Evolutionary conservation across 2,797 vertebrate species (phyloP), one percentile per base, ranked within the genome.

Genomic region (Sebastiscus tertius): DNA sequence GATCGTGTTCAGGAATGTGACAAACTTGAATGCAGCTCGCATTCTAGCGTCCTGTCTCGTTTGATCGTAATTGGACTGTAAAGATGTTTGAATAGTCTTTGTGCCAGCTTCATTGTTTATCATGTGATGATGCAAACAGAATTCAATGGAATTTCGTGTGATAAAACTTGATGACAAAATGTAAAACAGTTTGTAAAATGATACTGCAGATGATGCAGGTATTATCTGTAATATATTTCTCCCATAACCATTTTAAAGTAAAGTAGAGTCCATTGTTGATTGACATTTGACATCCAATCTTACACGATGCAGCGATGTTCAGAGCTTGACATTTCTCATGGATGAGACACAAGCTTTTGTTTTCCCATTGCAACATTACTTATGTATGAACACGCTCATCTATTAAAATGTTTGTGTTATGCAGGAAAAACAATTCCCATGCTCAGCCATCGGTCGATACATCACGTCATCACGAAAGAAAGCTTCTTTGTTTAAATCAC

Each of bases 401-500:
- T 59, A 34, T 69, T 62, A 49, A 73, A 52, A 58, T 85, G 87
- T 92, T 90, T 87, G 88, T 69, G 72, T 42, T 83, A 72, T 68
- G 72, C n/a, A 18, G 13, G 26, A 64, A 52, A 52, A 39, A 7
- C 9, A 69, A 74, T 18, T 80, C 67, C 78, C 60, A n/a, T 68
- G 58, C 46, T 55, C 20, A 62, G 69, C 52, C 58, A 61, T 69
- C 16, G 27, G 36, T 54, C 13, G 54, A 67, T 60, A 46, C 46
- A 22, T 62, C n/a, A 52, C 33, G 12, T 87, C 87, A 82, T 75
- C 80, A 70, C 63, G 14, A 26, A 49, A 79, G 76, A 60, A 68
- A 81, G 79, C 63, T 87, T 77, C 31, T 87, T 66, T 94, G 93
- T 94, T 94, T 93, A 88, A 86, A 89, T 85, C 89, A 72, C 90